Evolutionary conservation across 2,888 invertebrate genomes (phyloP), one percentile per base, ranked within the genome.

Genomic region (Leuctra nigra): DNA sequence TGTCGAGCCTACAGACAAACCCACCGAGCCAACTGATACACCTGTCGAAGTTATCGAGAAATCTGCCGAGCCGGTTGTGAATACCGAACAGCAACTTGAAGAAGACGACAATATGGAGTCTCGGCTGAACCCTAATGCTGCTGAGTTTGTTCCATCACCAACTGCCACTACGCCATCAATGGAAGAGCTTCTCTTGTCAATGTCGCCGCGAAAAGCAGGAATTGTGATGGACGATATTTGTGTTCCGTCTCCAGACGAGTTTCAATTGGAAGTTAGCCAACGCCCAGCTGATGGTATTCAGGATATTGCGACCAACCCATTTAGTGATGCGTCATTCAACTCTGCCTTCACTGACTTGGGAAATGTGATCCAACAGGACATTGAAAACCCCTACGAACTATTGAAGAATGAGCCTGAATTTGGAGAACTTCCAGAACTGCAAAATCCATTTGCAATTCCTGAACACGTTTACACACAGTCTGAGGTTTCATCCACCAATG

Each of bases 111-210:
- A 85, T 74, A 84, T 83, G 74, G 77, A 77, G 70, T 90, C 87
- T 41, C 87, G 85, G 59, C 72, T 91, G 63, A 91, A 91, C 75
- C 91, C 91, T 1, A 83, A 91, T 66, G 91, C 91, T 16, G 85
- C 86, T n/a, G 89, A 88, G 73, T 91, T 91, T 71, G 79, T 91
- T 58, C 89, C 90, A 4, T 80, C 82, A 4, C 80, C 83, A 1
- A 80, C 81, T 36, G 70, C 74, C 1, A 73, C 74, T 22, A 54
- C 47, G 53, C 58, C 56, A n/a, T 41, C 52, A 4, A 33, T 61
- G 41, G 58, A 61, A 16, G 60, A 61, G 14, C 14, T 46, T 13
- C 20, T 60, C 1, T 23, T 60, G 16, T 23, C 60, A 16, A 23
- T 53, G 33, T 55, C 55, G 7, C 57, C 59, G 1, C 29, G 54